Conservation (phyloP, 2,888 invertebrate genomes). For the Lithosia quadra region DNA sequence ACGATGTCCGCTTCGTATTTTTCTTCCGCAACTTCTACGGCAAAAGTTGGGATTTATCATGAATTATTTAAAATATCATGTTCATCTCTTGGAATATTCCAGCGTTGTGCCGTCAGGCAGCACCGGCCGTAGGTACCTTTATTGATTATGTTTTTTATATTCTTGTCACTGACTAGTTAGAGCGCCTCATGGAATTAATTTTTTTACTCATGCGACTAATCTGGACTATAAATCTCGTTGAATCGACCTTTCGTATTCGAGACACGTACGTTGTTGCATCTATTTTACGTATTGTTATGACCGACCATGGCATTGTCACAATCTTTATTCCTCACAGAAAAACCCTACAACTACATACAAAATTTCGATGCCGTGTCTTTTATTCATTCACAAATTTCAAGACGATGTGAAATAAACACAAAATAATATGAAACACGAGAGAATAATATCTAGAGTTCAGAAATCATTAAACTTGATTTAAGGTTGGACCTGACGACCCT, state of each 20-base stretch:
- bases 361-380: not conserved
- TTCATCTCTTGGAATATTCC: slow-evolving; percentile 68
- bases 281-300: slow-evolving; percentile 62
- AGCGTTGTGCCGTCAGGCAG: slow-evolving; percentile 32
- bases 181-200: slow-evolving; percentile 58
- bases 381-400: not conserved
- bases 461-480: no score
- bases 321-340: not conserved
- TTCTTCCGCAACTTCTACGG: slow-evolving; percentile 63
- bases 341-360: not conserved
- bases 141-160: slow-evolving; percentile 46
- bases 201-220: slow-evolving; percentile 56
- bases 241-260: slow-evolving; percentile 67
- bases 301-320: slow-evolving; percentile 47
- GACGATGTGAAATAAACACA: no score
- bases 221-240: slow-evolving; percentile 66
- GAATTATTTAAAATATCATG: slow-evolving; percentile 79
- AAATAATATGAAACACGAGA: no score
- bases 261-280: slow-evolving; percentile 66
- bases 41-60: slow-evolving; percentile 78
- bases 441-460: no score
- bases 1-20: slow-evolving; percentile 66
- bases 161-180: slow-evolving; percentile 31
- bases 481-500: no score
- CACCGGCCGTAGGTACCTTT: slow-evolving; percentile 24